These are phyloP conservation scores for Astropecten irregularis DNA, from an alignment of 53 echinoderm and acorn worm species.

Conservation along the genomic window DNA sequence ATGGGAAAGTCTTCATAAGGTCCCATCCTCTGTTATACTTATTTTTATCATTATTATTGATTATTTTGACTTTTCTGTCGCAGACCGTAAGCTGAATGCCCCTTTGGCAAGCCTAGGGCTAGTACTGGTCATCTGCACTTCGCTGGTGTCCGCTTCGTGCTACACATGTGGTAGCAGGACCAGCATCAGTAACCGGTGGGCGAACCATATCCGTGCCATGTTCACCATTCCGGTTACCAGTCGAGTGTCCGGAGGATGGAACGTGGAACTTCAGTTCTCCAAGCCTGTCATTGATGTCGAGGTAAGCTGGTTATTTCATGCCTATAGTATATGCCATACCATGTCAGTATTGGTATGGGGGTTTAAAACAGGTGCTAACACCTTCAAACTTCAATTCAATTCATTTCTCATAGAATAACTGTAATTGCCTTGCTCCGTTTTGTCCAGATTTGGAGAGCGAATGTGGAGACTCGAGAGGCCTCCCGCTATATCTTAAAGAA, in stretches of 20 bases:
- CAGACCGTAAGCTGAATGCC: too few species aligned
- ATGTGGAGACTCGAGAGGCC: conserved; percentile 12
- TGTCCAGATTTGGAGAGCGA: conserved; percentile 74
- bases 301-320: too few species aligned
- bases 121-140: not conserved
- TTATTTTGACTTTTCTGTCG: too few species aligned
- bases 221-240: conserved; percentile 61
- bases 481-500: conserved; percentile 52
- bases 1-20: too few species aligned
- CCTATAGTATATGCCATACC: not conserved
- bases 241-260: conserved; percentile 64
- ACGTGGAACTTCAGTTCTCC: conserved; percentile 63
- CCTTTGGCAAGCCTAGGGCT: not conserved
- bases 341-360: not conserved
- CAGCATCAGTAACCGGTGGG: conserved; percentile 48
- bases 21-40: too few species aligned
- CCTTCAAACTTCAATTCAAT: not conserved
- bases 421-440: too few species aligned
- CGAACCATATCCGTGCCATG: conserved; percentile 61
- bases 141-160: not conserved
- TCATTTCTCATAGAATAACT: too few species aligned
- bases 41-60: too few species aligned
- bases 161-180: conserved; percentile 43
- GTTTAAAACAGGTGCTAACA: not conserved
- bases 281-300: conserved; percentile 63